A percentile compares a stretch with the other conserved stretches of the same genome.
phyloP scores from a whole-genome alignment of 2,797 vertebrate species.

The Rhyacichthys aspro region DNA sequence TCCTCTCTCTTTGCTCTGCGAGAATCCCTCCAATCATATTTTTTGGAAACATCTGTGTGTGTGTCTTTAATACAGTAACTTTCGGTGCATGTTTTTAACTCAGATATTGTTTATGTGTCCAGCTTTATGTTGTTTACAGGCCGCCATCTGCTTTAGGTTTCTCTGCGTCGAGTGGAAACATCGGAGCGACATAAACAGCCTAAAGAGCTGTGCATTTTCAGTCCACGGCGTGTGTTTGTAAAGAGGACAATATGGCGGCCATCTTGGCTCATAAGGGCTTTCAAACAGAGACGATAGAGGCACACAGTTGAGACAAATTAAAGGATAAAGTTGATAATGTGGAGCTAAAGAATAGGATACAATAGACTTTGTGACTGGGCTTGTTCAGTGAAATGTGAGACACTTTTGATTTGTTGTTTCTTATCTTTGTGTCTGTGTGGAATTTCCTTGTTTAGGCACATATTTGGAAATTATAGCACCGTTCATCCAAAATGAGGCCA shows the following conservation, averaged over 20 bases:
- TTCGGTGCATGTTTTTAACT: conserved; percentile 47
- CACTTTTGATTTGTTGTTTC: too few relatives aligned
- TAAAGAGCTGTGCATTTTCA: conserved; percentile 57
- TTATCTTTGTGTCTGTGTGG: too few relatives aligned
- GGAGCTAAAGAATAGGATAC: too few relatives aligned
- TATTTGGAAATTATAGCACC: too few relatives aligned
- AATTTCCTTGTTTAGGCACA: too few relatives aligned
- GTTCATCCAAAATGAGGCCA: too few relatives aligned
- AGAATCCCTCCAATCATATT: conserved; percentile 51
- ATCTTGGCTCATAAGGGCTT: conserved; percentile 21
- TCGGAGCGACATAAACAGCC: conserved; percentile 44
- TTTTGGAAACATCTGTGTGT: conserved; percentile 48
- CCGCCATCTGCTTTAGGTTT: conserved; percentile 67
- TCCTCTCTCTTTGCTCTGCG: conserved; percentile 55
- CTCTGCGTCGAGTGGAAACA: conserved; percentile 44
- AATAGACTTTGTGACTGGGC: too few relatives aligned
- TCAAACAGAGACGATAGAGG: background rate
- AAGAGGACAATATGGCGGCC: conserved; percentile 54
- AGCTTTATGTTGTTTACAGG: conserved; percentile 61
- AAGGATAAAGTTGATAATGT: too few relatives aligned
- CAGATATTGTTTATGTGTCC: conserved; percentile 58
- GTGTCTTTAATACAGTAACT: conserved; percentile 47
- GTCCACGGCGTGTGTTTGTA: conserved; percentile 42
- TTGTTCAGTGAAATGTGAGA: too few relatives aligned
- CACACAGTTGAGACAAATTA: too few relatives aligned